phyloP scores from a whole-genome alignment of 2,888 invertebrate species.

The Sphaerophoria rueppellii region DNA sequence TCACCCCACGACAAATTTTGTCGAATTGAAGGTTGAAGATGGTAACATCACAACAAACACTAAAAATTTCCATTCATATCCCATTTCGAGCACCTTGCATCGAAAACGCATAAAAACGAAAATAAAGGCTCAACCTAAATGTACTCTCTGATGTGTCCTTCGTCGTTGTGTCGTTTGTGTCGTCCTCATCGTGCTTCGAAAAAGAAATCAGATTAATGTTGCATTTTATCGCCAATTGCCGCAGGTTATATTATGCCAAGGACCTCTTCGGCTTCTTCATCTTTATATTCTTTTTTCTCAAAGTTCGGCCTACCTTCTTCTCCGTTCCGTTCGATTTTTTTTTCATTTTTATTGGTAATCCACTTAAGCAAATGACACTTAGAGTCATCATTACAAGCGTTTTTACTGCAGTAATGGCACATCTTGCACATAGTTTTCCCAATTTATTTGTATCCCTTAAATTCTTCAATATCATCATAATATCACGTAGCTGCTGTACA shows the following conservation, averaged over 20 bases:
- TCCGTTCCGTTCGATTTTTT: slow-evolving; percentile 61
- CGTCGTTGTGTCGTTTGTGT: background rate
- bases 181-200: slow-evolving; percentile 4
- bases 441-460: slow-evolving; percentile 80
- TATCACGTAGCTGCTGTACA: slow-evolving; percentile 2
- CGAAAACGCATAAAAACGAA: slow-evolving; percentile 62
- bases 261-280: background rate
- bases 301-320: slow-evolving; percentile 57
- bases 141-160: slow-evolving; percentile 9
- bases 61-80: slow-evolving; percentile 66
- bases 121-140: slow-evolving; percentile 59
- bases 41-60: slow-evolving; percentile 65
- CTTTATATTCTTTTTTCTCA: slow-evolving; percentile 65
- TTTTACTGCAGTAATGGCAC: slow-evolving; percentile 82
- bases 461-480: slow-evolving; percentile 72
- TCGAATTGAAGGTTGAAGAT: slow-evolving; percentile 30
- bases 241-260: slow-evolving; percentile 62
- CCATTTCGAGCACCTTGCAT: slow-evolving; percentile 68
- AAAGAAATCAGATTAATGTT: slow-evolving; percentile 79
- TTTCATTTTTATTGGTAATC: slow-evolving; percentile 82
- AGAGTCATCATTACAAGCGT: slow-evolving; percentile 82
- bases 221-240: slow-evolving; percentile 79
- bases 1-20: slow-evolving; percentile 11
- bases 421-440: slow-evolving; percentile 82
- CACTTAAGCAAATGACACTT: slow-evolving; percentile 82